These are phyloP conservation scores for Lates japonicus DNA, from an alignment of 2,797 vertebrate genomes.

Conservation along the genomic window DNA sequence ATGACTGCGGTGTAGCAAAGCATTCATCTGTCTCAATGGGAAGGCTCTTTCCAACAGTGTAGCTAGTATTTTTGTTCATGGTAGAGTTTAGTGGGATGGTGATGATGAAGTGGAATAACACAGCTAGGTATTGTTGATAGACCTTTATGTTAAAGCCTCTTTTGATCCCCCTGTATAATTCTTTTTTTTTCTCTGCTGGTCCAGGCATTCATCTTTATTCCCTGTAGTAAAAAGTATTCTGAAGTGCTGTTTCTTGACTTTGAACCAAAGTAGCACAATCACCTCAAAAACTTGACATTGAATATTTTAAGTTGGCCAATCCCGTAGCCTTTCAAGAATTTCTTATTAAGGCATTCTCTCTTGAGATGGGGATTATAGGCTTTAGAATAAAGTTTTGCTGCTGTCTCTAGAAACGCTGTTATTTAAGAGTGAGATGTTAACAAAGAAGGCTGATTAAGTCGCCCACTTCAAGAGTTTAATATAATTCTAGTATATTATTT, in stretches of 20 bases:
- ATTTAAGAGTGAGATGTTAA: constrained; percentile 67
- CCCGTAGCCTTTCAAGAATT: constrained; percentile 74
- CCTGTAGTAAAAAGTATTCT: constrained; percentile 65
- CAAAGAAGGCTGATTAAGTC: constrained; percentile 57
- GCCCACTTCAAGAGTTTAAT: constrained; percentile 42
- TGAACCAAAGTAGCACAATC: constrained; percentile 77
- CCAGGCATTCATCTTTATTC: constrained; percentile 65
- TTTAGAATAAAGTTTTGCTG: constrained; percentile 71
- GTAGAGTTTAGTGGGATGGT: constrained; percentile 25
- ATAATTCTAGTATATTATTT: constrained; percentile 32
- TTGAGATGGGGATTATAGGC: constrained; percentile 78
- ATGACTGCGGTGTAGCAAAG: constrained; percentile 12
- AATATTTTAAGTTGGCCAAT: constrained; percentile 79
- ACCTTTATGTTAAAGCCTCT: constrained; percentile 65
- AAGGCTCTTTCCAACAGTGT: constrained; percentile 14
- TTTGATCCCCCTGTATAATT: constrained; percentile 75
- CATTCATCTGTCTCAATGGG: constrained; percentile 28
- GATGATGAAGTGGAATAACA: constrained; percentile 37
- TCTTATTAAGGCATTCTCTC: constrained; percentile 76
- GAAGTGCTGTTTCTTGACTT: constrained; percentile 68
- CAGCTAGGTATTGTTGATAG: constrained; percentile 57
- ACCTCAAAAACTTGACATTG: constrained; percentile 74
- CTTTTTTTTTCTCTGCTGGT: constrained; percentile 32
- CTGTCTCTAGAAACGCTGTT: constrained; percentile 64
- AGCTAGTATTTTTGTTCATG: constrained; percentile 25